Percentiles rank a stretch among this genome's conserved stretches.
Conservation (phyloP, 2,797 vertebrate genomes). For the Hoplostethus mediterraneus region DNA sequence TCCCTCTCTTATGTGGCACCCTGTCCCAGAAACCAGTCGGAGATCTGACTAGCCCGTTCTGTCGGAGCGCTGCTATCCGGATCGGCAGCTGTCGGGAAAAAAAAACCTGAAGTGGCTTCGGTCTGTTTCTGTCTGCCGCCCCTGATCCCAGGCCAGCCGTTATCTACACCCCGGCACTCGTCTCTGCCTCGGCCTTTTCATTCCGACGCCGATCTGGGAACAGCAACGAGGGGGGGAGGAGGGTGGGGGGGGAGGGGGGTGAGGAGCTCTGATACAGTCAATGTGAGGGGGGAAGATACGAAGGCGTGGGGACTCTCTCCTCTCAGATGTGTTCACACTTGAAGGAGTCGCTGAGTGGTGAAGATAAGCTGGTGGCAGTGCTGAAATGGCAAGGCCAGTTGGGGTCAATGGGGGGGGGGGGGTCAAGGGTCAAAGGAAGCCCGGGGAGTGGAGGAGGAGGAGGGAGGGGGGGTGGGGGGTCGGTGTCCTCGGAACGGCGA, state of each 20-base stretch:
- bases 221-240: neutral
- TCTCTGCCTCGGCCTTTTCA: constrained; percentile 16
- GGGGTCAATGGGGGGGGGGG: constrained; percentile 64
- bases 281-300: constrained; percentile 30
- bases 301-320: constrained; percentile 53
- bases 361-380: constrained; percentile 56
- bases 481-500: neutral
- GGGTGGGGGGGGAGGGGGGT: neutral
- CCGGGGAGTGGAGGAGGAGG: neutral
- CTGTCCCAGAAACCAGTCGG: constrained; percentile 60
- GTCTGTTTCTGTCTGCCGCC: constrained; percentile 24
- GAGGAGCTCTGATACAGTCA: constrained; percentile 5
- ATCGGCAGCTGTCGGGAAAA: constrained; percentile 56
- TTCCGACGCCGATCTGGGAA: constrained; percentile 40
- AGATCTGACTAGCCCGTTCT: constrained; percentile 54
- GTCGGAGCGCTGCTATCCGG: constrained; percentile 64
- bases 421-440: constrained; percentile 55
- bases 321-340: constrained; percentile 39
- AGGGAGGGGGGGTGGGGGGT: neutral
- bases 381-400: constrained; percentile 39
- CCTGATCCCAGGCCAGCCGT: constrained; percentile 66
- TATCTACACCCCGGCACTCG: constrained; percentile 66
- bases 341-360: constrained; percentile 60
- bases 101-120: constrained; percentile 41
- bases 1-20: constrained; percentile 54